These are phyloP conservation scores for Deroptyus accipitrinus DNA, from an alignment of 2,113 vertebrate genomes.

Conservation along the genomic window DNA sequence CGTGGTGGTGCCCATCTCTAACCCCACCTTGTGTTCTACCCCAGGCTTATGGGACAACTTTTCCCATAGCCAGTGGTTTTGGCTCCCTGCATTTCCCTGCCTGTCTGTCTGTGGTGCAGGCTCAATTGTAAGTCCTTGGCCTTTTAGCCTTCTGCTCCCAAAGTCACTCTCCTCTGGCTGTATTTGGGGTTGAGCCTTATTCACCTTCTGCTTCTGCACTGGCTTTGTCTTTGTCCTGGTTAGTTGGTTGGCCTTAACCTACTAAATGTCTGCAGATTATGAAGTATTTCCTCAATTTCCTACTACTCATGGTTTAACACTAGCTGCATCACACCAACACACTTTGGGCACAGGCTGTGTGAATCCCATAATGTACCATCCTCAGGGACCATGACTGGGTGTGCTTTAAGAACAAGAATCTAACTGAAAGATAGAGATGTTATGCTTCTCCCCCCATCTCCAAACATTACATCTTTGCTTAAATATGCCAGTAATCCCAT, in stretches of 20 bases:
- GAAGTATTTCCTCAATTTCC: background rate
- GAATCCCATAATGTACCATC: rapidly evolving
- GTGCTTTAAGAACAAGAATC: background rate
- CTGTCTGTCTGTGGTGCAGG: background rate
- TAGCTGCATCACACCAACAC: rapidly evolving
- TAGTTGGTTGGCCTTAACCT: background rate
- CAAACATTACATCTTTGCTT: background rate
- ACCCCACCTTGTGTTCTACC: rapidly evolving
- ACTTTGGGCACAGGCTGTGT: background rate
- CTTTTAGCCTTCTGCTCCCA: background rate
- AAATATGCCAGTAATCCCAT: background rate
- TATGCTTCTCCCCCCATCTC: background rate
- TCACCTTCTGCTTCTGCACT: background rate
- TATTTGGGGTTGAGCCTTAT: background rate
- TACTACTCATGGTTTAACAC: rapidly evolving
- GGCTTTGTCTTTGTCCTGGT: background rate
- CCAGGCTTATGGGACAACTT: background rate
- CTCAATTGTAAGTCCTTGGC: background rate
- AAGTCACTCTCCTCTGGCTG: rapidly evolving
- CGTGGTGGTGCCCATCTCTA: rapidly evolving
- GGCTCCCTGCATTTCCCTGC: background rate
- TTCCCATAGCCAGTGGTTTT: rapidly evolving
- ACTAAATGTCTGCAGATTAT: rapidly evolving
- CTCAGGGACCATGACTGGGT: background rate
- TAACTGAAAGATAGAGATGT: rapidly evolving